Evolutionary conservation across 1,140 invertebrate species (phyloP).

Genomic region (Bombus breviceps): DNA sequence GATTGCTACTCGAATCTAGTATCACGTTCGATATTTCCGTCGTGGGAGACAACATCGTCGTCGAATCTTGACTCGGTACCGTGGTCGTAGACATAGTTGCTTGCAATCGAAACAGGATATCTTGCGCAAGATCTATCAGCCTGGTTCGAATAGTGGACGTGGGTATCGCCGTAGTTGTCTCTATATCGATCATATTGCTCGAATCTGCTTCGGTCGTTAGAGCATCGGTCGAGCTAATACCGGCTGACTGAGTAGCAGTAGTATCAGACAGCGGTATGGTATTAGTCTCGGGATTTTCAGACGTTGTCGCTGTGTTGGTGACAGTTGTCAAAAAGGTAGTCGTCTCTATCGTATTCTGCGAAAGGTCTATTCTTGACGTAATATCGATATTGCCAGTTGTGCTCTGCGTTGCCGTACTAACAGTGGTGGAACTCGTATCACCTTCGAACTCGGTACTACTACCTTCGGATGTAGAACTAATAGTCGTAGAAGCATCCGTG

Average conservation of each 20-base stretch:
- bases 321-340: neutral
- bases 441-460: conserved; percentile 12
- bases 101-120: conserved; percentile 54
- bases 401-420: neutral
- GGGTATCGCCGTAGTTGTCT: conserved; percentile 25
- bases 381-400: neutral
- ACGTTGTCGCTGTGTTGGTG: neutral
- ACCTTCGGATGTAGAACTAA: conserved; percentile 14
- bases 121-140: conserved; percentile 57
- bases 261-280: conserved; percentile 40
- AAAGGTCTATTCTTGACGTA: neutral
- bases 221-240: conserved; percentile 1
- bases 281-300: conserved; percentile 48
- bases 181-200: conserved; percentile 29
- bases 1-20: conserved; percentile 9
- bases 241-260: conserved; percentile 10
- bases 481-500: neutral
- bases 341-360: neutral
- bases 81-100: neutral
- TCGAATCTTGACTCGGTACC: neutral
- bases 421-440: neutral
- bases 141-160: conserved; percentile 39
- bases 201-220: conserved; percentile 40
- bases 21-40: conserved; percentile 42
- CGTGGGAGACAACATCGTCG: neutral